Evolutionary conservation across 2,888 invertebrate species (phyloP), one percentile per base, ranked within the genome.

Genomic region (Drosophila diplacantha): DNA sequence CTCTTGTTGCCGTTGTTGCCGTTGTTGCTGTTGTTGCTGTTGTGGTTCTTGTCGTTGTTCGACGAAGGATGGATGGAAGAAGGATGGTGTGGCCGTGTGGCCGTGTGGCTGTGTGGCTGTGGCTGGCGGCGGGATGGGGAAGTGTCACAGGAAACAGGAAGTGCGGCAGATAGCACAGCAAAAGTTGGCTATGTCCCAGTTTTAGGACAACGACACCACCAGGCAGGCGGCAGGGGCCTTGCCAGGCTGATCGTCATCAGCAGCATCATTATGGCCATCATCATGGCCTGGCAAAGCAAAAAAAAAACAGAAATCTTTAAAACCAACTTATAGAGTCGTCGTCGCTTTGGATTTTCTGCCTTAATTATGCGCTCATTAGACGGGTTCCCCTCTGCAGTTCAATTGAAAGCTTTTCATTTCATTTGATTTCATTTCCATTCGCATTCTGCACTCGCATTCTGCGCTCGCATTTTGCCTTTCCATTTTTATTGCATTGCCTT

Each of bases 361-460:
- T 38, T 69, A 69, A 69, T 69, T 69, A 69, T 69, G 69, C 52
- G 53, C 69, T 57, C 69, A 69, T 69, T 69, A 66, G 57, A 41
- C 24, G 32, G 31, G 20, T 24, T 29, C 24, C 52, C 62, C 41
- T 4, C 56, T 43, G 75, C 35, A 54, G 75, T 77, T 73, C 81
- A 77, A 77, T 77, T 78, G 82, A 78, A 79, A 76, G 82, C 82
- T 71, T 79, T 75, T 74, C 81, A 75, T 70, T 81, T 81, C 74
- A 75, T 52, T 61, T 60, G 41, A 39, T 59, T 61, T 60, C 46
- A n/a, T 60, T 58, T 60, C 14, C 32, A 39, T 60, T 57, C 29
- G 22, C 22, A 29, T n/a, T 32, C 22, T 3, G 14, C 38, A 39
- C n/a, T 53, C 29, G n/a, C 24, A 41, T 6, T 32, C 24, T 24